These are phyloP conservation scores for Synergus itoensis DNA, from an alignment of 2,888 invertebrate species.

Conservation along the genomic window DNA sequence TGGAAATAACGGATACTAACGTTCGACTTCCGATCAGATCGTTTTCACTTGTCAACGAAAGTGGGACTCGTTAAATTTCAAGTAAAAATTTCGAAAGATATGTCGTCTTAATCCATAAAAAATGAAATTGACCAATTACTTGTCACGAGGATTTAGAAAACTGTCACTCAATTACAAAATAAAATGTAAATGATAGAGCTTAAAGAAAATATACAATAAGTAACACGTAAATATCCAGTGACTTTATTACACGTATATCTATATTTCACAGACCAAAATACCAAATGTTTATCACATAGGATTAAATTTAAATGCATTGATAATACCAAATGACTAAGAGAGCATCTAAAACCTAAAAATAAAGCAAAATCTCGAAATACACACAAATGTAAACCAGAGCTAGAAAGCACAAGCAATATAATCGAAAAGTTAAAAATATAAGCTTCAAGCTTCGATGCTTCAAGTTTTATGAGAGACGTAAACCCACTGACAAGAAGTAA, in stretches of 20 bases:
- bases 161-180: not conserved
- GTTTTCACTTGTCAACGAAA: constrained; percentile 3
- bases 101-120: not conserved
- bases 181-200: not conserved
- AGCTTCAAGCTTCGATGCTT: not conserved
- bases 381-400: not conserved
- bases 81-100: not conserved
- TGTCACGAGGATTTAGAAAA: not conserved
- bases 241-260: not conserved
- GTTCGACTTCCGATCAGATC: constrained; percentile 9
- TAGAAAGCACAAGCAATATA: not conserved
- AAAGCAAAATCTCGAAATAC: not conserved
- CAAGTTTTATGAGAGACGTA: not conserved
- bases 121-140: constrained; percentile 3
- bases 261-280: not conserved
- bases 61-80: not conserved
- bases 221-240: not conserved
- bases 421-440: not conserved
- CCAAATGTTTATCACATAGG: not conserved
- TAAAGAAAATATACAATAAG: not conserved
- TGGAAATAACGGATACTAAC: constrained; percentile 1
- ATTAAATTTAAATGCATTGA: not conserved
- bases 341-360: not conserved
- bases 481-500: not conserved
- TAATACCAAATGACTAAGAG: not conserved